These are phyloP conservation scores for Pseudomugil tenellus DNA, from an alignment of 2,797 vertebrate genomes.

Conservation along the genomic window DNA sequence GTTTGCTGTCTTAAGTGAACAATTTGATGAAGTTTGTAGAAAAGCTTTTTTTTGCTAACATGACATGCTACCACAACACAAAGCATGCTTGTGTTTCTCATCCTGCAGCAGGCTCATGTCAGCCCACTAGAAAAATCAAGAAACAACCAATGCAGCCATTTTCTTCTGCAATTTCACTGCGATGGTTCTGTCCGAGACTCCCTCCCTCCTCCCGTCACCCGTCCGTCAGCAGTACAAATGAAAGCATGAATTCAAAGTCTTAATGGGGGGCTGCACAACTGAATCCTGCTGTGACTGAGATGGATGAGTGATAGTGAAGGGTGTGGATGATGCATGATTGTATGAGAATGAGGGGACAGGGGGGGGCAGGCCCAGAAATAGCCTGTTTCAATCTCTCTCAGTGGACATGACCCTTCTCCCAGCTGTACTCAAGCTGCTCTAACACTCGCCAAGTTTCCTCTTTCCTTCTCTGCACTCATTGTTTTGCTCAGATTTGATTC, in stretches of 20 bases:
- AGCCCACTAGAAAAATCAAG: constrained; percentile 54
- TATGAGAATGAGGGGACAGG: constrained; percentile 68
- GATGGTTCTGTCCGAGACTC: constrained; percentile 48
- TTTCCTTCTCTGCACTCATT: constrained; percentile 53
- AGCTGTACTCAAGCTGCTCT: constrained; percentile 74
- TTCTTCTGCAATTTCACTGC: constrained; percentile 47
- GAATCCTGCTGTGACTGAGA: constrained; percentile 60
- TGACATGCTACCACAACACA: constrained; percentile 44
- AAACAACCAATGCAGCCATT: constrained; percentile 69
- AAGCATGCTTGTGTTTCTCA: constrained; percentile 45
- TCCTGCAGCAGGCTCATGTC: constrained; percentile 48
- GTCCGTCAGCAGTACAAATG: constrained; percentile 44
- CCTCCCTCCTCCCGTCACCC: constrained; percentile 46
- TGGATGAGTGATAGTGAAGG: constrained; percentile 73
- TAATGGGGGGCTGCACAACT: constrained; percentile 45
- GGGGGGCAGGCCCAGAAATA: constrained; percentile 76
- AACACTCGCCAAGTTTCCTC: constrained; percentile 73
- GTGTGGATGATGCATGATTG: constrained; percentile 79
- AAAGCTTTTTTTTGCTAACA: constrained; percentile 22
- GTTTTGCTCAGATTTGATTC: constrained; percentile 59
- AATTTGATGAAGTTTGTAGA: constrained; percentile 20
- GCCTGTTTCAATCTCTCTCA: constrained; percentile 77
- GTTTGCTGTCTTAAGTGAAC: constrained; percentile 13
- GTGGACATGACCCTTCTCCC: constrained; percentile 78
- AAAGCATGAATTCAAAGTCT: constrained; percentile 56